Evolutionary conservation across 2,888 invertebrate genomes (phyloP), one percentile per base, ranked within the genome.

Genomic region (Acronicta psi): DNA sequence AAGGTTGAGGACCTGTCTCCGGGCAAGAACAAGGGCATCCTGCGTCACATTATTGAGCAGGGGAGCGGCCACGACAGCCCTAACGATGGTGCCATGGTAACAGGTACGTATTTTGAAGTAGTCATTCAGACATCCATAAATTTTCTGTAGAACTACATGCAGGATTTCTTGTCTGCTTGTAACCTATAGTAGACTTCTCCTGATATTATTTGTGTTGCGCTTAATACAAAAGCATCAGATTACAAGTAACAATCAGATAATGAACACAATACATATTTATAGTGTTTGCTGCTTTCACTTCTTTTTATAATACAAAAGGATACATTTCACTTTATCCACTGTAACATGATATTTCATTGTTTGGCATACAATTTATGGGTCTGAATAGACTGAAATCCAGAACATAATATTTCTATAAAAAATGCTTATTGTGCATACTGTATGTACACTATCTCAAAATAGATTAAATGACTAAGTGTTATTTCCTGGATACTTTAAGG

Each of bases 1-100:
- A 95, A 95, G 85, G 96, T 96, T 31, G 98, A 99, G 90, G 99
- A 99, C 91, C 85, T 99, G 42, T 98, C 98, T 73, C 96, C 97
- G 0, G 95, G 96, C 54, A 96, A 96, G 82, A 98, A 99, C 92
- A 97, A 96, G 59, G 96, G 97, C 41, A 98, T 99, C 69, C 94
- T 97, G 51, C 95, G 97, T 56, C 95, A 96, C 65, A 95, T 96
- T 78, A 89, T 99, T 17, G 95, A 93, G 41, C 92, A 95, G 58
- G 99, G 99, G 40, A 95, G 95, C 52, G 97, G 97, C 0, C 95
- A 92, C 73, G 94, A 95, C 25, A 95, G 91, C 34, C 99, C 99
- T 8, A 97, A 96, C 75, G 98, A 98, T 62, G 98, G 97, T 5
- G 96, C 97, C 6, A 91, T 96, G 57, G 98, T 99, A 50, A 96